Evolutionary conservation across 1,140 invertebrate species (phyloP), one percentile per base, ranked within the genome.

Genomic region (Drosophila persimilis): DNA sequence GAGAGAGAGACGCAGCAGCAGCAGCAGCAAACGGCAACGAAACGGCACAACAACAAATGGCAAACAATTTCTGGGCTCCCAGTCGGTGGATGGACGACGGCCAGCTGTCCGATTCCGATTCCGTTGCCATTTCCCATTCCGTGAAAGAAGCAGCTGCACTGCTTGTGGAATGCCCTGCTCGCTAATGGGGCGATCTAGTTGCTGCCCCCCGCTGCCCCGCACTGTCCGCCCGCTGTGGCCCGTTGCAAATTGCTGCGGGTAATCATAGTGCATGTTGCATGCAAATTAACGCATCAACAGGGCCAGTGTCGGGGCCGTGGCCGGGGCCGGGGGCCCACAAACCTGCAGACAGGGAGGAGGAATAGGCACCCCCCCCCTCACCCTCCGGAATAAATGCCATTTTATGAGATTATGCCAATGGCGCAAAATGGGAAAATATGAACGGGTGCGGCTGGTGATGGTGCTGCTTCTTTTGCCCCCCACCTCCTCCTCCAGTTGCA

Each of bases 181-280:
- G 53, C 73, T 76, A 76, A 76, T 76, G 73, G 73, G 35, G 73
- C 73, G 64, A 69, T 76, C 62, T 80, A 80, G 71, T 71, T 84
- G 79, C 60, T 53, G 45, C 44, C 15, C 44, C 43, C 15, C 56
- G 70, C 47, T 59, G 70, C 44, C 47, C 44, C 47, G 55, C 45
- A 44, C 45, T 43, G 61, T 48, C 54, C 58, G 66, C 20, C 54
- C 58, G 66, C 20, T 67, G 77, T 50, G 59, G 76, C 45, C 45
- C 46, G 61, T 55, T 73, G 77, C 81, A 86, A 86, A 80, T 86
- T 85, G 79, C 79, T 83, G 81, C 81, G 81, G 81, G 81, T 86
- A 86, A 86, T 86, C 81, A 86, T 86, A 88, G 83, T 86, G 81
- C 81, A 86, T 86, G 81, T 86, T 86, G 81, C 83, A 86, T 88